Evolutionary conservation across 2,888 invertebrate genomes (phyloP), one percentile per base, ranked within the genome.

Genomic region (Furcula furcula): DNA sequence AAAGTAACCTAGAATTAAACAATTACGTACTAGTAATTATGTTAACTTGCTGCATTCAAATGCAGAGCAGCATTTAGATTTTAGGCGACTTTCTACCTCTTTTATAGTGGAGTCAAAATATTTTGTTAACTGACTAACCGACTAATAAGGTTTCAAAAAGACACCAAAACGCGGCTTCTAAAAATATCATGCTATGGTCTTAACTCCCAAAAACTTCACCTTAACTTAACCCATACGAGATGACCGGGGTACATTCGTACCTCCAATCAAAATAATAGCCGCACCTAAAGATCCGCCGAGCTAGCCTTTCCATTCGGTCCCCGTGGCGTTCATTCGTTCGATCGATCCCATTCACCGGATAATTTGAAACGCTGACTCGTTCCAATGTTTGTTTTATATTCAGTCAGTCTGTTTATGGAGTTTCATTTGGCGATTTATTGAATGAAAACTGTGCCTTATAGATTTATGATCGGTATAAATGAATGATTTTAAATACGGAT

Each of bases 311-410:
- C 50, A 59, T 67, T 67, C 65, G 63, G 46, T 65, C 50, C 28
- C 54, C 52, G 40, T 58, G 53, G 47, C 59, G 55, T 56, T 64
- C 61, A 59, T 47, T 55, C 62, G 53, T 63, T 65, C 65, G 60
- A 65, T 64, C 57, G 67, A 42, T 59, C 48, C 62, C 49, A 53
- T 66, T 68, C 56, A 51, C 44, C 44, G 53, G 57, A 41, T 62
- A 56, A 55, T 65, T 58, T 53, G 59, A 64, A 67, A 58, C 46
- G 70, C 73, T 72, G 73, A 73, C 61, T 68, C 46, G 46, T 48
- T 55, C 51, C 38, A 48, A 55, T 65, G 60, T 73, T 72, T 68
- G 70, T 70, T 62, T 71, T 62, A 61, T 60, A 65, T 68, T 68
- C 67, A 69, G 61, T 68, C 67, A 69, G 61, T 65, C 58, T 62